These are phyloP conservation scores for Gymnothorax reevesii DNA, from an alignment of 2,797 vertebrate species.

Conservation along the genomic window DNA sequence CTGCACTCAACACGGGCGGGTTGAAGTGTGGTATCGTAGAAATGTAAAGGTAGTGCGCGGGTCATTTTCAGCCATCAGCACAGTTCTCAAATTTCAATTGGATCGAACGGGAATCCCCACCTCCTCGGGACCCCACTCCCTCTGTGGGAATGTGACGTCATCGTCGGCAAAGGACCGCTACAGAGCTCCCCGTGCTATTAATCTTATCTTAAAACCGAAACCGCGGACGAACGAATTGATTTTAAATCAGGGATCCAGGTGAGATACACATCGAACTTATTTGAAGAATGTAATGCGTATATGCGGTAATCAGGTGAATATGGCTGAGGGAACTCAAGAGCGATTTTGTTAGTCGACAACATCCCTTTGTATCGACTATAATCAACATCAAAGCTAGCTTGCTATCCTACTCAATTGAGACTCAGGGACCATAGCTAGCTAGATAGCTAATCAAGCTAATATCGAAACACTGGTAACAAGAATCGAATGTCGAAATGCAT, in stretches of 20 bases:
- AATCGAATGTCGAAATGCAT: neutral
- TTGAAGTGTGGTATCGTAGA: neutral
- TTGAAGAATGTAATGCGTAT: neutral
- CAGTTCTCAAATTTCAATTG: neutral
- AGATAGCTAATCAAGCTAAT: too few species aligned
- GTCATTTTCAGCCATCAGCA: too few species aligned
- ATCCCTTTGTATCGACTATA: neutral
- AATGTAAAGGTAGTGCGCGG: neutral
- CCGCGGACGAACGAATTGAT: neutral
- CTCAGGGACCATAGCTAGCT: neutral
- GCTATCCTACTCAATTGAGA: neutral
- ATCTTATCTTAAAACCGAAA: neutral
- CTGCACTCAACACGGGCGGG: too few species aligned
- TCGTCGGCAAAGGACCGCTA: neutral
- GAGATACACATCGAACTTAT: neutral
- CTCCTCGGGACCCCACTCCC: neutral
- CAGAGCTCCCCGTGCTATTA: neutral
- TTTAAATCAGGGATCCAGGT: conserved; percentile 12
- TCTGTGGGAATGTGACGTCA: conserved; percentile 25
- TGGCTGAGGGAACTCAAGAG: neutral
- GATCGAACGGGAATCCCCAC: neutral
- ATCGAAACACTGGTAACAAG: too few species aligned
- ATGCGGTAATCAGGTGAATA: neutral
- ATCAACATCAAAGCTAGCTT: neutral
- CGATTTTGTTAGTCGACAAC: neutral